A percentile compares a stretch with the other conserved stretches of the same genome.
These are phyloP conservation scores for Vireo altiloquus DNA, from an alignment of 2,113 vertebrate species.

Conservation along the genomic window DNA sequence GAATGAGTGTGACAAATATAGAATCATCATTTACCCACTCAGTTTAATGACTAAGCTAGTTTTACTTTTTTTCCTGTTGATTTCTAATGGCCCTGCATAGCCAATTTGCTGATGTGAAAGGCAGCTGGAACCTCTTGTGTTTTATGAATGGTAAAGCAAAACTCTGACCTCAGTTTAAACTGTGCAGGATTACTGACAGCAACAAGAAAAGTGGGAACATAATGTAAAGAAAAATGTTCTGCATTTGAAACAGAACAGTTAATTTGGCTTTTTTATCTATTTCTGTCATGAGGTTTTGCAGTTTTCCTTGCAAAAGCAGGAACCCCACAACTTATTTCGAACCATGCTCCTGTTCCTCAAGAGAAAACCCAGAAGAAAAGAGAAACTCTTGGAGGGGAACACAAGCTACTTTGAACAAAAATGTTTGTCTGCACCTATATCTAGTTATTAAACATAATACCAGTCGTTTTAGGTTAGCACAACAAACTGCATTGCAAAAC, in stretches of 20 bases:
- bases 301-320: neutral
- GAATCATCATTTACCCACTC: neutral
- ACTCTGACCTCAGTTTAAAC: slow-evolving; percentile 15
- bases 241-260: neutral
- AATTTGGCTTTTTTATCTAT: neutral
- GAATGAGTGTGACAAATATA: neutral
- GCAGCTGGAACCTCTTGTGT: slow-evolving; percentile 33
- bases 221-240: neutral
- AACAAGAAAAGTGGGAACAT: neutral
- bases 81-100: neutral
- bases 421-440: neutral
- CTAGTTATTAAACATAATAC: neutral
- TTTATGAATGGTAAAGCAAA: slow-evolving; percentile 22
- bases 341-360: neutral
- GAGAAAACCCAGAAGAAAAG: neutral
- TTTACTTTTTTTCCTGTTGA: neutral
- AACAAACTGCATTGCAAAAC: neutral
- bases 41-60: slow-evolving; percentile 11
- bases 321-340: neutral
- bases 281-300: neutral
- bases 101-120: slow-evolving; percentile 11
- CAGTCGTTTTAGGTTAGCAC: neutral
- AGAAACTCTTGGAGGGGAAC: neutral
- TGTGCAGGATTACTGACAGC: neutral
- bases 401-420: neutral